Evolutionary conservation across 2,888 invertebrate species (phyloP).

Genomic region (Amphipyra berbera): DNA sequence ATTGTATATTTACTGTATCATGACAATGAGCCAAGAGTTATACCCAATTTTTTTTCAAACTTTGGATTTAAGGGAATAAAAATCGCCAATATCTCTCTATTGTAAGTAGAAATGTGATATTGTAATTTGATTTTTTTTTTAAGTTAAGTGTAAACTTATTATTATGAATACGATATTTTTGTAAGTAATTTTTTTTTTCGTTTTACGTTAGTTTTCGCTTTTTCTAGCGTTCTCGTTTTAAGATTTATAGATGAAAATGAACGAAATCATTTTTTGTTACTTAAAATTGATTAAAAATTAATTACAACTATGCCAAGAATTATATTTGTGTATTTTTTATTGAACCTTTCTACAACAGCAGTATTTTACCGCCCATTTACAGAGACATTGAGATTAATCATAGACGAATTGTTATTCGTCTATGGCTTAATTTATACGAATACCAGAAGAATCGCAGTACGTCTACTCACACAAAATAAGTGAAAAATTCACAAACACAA

Average conservation of each 20-base stretch:
- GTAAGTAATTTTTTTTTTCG: constrained; percentile 84
- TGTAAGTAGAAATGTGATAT: constrained; percentile 90
- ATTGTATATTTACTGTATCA: constrained; percentile 77
- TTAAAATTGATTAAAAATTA: constrained; percentile 89
- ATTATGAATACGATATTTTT: constrained; percentile 86
- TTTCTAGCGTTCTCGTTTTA: constrained; percentile 85
- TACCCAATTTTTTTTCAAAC: constrained; percentile 72
- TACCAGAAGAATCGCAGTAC: too few species aligned
- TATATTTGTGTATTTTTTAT: constrained; percentile 69
- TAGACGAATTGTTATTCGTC: too few species aligned
- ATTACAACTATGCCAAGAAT: constrained; percentile 89
- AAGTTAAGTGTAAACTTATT: constrained; percentile 87
- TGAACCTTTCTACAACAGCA: constrained; percentile 2
- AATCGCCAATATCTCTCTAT: constrained; percentile 89
- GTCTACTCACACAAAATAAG: too few species aligned
- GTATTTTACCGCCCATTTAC: not conserved
- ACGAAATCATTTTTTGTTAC: constrained; percentile 85
- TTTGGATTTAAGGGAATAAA: constrained; percentile 74
- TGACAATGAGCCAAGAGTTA: constrained; percentile 80
- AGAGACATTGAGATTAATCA: too few species aligned
- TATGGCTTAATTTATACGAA: too few species aligned
- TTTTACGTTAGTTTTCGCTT: constrained; percentile 86
- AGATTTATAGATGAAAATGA: constrained; percentile 85
- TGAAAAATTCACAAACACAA: too few species aligned
- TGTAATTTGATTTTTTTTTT: constrained; percentile 87